Base-by-base conservation (phyloP, 2,797 vertebrate species). In the Notoglanidium macrostoma region DNA sequence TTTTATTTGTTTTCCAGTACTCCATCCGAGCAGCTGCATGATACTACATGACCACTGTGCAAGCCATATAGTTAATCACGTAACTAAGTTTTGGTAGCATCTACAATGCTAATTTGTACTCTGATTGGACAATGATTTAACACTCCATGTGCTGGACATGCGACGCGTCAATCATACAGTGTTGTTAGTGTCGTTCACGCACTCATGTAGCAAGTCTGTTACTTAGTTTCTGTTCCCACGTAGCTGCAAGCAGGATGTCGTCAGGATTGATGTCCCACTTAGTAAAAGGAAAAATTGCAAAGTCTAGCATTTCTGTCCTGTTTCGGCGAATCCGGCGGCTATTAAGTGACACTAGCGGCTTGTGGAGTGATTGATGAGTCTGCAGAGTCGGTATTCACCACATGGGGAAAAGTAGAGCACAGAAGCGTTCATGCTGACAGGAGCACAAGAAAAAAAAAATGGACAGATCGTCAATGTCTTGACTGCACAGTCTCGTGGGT, bases 211-310 rank as follows among this genome's bases (percentile, higher is more conserved):
- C 7, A 77, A 77, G n/a, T 32, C 15, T 55, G 23, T 74, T 54
- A 54, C 44, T 26, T 6, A 46, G 40, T 46, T 23, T 26, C 68
- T 5, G 68, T 70, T 70, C 14, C 29, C 5, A 6, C 14, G 5
- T 29, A 9, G 67, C 67, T 70, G 40, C 46, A 77, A 2, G 26
- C 14, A 17, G 7, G 73, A 77, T n/a, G 32, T 80, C 21, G 11
- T 44, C 40, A 63, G 49, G 55, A 77, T 46, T 32, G 63, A 65
- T 84, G 74, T 85, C 85, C 54, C 70, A 87, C 83, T 65, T 80
- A 87, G 83, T 32, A 4, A 35, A 70, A 61, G 59, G 61, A 57
- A 85, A 80, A 74, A 54, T 81, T 88, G 89, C 81, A 67, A 67
- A 29, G 70, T 85, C 46, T 72, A 86, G 83, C 78, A 54, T 80